A percentile compares a stretch with the other conserved stretches of the same genome.
These are phyloP conservation scores for Rhopalosiphum padi DNA, from an alignment of 1,140 invertebrate species.

Conservation along the genomic window DNA sequence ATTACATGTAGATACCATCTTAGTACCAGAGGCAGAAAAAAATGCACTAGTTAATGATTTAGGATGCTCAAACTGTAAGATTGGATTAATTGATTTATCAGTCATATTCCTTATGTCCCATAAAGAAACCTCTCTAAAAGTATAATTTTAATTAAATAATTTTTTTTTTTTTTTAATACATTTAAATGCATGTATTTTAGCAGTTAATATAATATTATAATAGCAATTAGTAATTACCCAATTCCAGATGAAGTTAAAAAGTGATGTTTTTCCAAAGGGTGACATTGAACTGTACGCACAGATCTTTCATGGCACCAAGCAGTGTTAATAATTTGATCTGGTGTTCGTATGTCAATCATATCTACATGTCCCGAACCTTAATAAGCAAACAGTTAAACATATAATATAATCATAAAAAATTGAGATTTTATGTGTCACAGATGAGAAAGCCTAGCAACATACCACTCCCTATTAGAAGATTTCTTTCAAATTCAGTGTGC, in stretches of 20 bases:
- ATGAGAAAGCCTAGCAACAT: neutral
- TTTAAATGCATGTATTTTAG: neutral
- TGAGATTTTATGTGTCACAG: neutral
- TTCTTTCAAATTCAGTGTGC: slow-evolving; percentile 60
- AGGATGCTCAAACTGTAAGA: slow-evolving; percentile 36
- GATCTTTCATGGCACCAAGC: slow-evolving; percentile 59
- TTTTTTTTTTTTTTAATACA: too few relatives aligned
- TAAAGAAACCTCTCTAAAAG: slow-evolving; percentile 55
- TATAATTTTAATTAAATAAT: slow-evolving; percentile 35
- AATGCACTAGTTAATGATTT: slow-evolving; percentile 60
- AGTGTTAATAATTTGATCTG: slow-evolving; percentile 19
- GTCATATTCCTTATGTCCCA: slow-evolving; percentile 56
- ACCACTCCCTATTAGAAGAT: slow-evolving; percentile 60
- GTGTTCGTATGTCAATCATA: slow-evolving; percentile 58
- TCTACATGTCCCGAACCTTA: slow-evolving; percentile 59
- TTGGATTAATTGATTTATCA: slow-evolving; percentile 24
- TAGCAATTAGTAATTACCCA: slow-evolving; percentile 55
- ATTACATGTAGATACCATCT: slow-evolving; percentile 61
- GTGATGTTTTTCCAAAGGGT: slow-evolving; percentile 59
- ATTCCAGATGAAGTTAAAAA: slow-evolving; percentile 60
- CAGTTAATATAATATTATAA: neutral
- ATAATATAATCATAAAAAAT: neutral
- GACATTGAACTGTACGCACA: slow-evolving; percentile 60
- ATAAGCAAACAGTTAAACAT: neutral
- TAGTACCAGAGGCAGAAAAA: slow-evolving; percentile 61